Conservation (phyloP, 2,888 invertebrate genomes). For the Nemoura dubitans region DNA sequence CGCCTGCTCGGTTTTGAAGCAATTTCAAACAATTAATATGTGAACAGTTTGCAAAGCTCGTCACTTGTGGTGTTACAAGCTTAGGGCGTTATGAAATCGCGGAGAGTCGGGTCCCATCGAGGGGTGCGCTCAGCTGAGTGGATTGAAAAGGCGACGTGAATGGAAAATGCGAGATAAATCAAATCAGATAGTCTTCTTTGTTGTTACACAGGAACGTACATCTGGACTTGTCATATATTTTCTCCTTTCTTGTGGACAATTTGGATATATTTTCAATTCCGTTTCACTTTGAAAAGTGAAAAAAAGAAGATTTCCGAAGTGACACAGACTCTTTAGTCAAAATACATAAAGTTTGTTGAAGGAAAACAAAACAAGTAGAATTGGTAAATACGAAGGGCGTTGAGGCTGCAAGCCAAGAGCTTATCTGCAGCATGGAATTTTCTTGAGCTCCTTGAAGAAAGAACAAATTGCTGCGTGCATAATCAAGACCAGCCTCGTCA, state of each 20-base stretch:
- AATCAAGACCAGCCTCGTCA: not conserved
- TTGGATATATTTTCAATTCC: slow-evolving; percentile 12
- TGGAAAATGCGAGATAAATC: not conserved
- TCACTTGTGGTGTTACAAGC: not conserved
- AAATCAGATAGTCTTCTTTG: slow-evolving; percentile 12
- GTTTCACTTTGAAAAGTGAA: slow-evolving; percentile 7
- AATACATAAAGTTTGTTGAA: slow-evolving; percentile 7
- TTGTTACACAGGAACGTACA: not conserved
- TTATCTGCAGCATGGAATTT: not conserved
- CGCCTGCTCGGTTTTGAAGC: not conserved
- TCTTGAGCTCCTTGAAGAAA: not conserved
- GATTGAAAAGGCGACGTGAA: not conserved
- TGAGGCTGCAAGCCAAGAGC: not conserved
- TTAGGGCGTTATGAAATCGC: not conserved
- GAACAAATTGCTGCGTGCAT: not conserved
- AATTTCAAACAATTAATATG: not conserved
- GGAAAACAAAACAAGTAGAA: not conserved
- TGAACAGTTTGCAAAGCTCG: too few relatives aligned
- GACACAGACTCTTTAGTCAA: not conserved
- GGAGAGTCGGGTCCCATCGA: not conserved
- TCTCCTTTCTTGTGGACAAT: not conserved
- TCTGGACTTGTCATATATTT: not conserved
- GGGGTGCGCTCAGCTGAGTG: not conserved
- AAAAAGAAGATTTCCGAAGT: not conserved
- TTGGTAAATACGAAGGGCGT: not conserved